Percentiles rank a stretch among this genome's conserved stretches.
These are phyloP conservation scores for Caenorhabditis inopinata DNA, from an alignment of 1,140 invertebrate genomes.

Conservation along the genomic window DNA sequence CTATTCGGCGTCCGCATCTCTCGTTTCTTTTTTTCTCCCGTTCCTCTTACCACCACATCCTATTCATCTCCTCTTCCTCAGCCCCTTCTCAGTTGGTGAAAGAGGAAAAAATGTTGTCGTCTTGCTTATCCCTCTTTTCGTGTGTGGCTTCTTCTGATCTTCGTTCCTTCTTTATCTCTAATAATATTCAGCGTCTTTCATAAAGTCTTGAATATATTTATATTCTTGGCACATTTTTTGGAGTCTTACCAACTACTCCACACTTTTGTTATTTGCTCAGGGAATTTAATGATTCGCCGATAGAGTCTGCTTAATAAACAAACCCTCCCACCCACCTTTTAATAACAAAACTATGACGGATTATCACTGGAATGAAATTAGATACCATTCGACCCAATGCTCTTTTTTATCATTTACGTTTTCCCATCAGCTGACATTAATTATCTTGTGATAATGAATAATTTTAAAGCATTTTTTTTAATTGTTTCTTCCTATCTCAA, in stretches of 20 bases:
- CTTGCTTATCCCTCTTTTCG: slow-evolving; percentile 4
- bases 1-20: slow-evolving; percentile 9
- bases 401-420: neutral
- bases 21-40: neutral
- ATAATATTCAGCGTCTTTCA: neutral
- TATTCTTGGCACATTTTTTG: neutral
- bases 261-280: neutral
- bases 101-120: slow-evolving; percentile 27
- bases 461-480: neutral
- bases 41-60: neutral
- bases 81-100: slow-evolving; percentile 5
- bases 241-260: too few relatives aligned
- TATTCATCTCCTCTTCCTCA: neutral
- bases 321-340: neutral
- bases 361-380: neutral
- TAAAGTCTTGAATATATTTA: neutral
- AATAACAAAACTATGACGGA: neutral
- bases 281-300: neutral
- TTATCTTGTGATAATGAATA: neutral
- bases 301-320: slow-evolving; percentile 6
- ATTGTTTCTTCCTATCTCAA: neutral
- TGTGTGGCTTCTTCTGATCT: slow-evolving; percentile 20
- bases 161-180: neutral
- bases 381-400: neutral
- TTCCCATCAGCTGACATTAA: slow-evolving; percentile 8